Evolutionary conservation across 2,888 invertebrate species (phyloP), one percentile per base, ranked within the genome.

Genomic region (Baccha elongata): DNA sequence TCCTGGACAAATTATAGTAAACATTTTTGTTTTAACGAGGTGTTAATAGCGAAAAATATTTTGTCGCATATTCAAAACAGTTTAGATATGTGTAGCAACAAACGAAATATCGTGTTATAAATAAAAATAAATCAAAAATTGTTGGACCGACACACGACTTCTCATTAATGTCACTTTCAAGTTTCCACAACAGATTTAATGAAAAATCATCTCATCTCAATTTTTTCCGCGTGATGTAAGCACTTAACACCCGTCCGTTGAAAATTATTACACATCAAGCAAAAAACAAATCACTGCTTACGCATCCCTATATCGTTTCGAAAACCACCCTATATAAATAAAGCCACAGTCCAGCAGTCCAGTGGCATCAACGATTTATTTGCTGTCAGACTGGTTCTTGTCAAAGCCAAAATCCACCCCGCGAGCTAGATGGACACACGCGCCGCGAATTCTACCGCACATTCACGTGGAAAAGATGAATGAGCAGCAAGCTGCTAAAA

Each of bases 351-450:
- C 26, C 26, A 10, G 23, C 21, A 23, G 17, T n/a, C 21, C 13
- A 23, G 60, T 60, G 58, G 60, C 60, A 60, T 60, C 19, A 29
- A 11, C 4, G 60, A 32, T 26, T 53, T 64, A 53, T 15, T 7
- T 26, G 0, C 13, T 52, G 65, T 53, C 50, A 52, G 53, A 68
- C 35, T 40, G 23, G 48, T 52, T 58, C 58, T 21, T 65, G 75
- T 80, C 58, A 74, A 74, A 75, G 65, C 42, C 52, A 50, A 55
- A 55, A 32, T n/a, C 23, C 29, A 32, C 71, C 32, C 72, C 58
- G 65, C 72, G 72, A 76, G 46, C 67, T 42, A 62, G 44, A 68
- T 73, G 64, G 68, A 72, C 55, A 83, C 83, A 83, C 83, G 78
- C 83, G 83, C 67, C 83, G 68, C 71, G 72, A 40, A 78, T 50